Percentiles rank a stretch among this genome's conserved stretches.
phyloP scores from a whole-genome alignment of 2,797 vertebrate species.

The Chloroceryle amazona region DNA sequence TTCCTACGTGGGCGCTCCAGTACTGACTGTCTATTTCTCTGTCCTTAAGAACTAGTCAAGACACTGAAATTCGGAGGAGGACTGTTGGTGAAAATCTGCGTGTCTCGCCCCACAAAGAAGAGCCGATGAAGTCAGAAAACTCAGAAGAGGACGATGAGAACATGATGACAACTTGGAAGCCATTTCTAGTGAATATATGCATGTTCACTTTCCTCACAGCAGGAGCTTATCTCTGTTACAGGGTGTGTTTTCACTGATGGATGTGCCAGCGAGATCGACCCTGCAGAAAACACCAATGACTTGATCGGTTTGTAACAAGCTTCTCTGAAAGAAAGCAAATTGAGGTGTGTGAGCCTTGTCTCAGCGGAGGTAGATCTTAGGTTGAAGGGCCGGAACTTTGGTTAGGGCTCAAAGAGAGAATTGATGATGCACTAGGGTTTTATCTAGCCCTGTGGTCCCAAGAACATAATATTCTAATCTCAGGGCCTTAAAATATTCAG shows the following conservation, averaged over 20 bases:
- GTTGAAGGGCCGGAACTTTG: slow-evolving; percentile 78
- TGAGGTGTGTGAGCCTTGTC: slow-evolving; percentile 64
- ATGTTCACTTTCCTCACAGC: slow-evolving; percentile 91
- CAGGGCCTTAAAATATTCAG: slow-evolving; percentile 89
- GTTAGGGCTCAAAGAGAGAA: slow-evolving; percentile 78
- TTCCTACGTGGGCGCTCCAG: not conserved
- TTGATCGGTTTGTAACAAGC: slow-evolving; percentile 1
- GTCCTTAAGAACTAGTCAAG: slow-evolving; percentile 81
- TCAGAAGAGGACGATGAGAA: slow-evolving; percentile 68
- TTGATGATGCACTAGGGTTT: slow-evolving; percentile 82
- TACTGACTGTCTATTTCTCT: not conserved
- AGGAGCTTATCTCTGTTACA: slow-evolving; percentile 93
- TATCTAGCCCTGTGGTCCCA: slow-evolving; percentile 83
- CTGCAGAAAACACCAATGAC: not conserved
- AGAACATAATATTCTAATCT: slow-evolving; percentile 84
- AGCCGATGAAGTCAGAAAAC: slow-evolving; percentile 29
- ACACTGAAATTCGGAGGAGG: slow-evolving; percentile 87
- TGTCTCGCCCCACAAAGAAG: slow-evolving; percentile 52
- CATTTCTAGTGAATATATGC: slow-evolving; percentile 90
- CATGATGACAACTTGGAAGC: slow-evolving; percentile 85
- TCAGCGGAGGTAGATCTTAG: slow-evolving; percentile 58
- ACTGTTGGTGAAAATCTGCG: slow-evolving; percentile 29
- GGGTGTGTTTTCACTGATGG: slow-evolving; percentile 93
- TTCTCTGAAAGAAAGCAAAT: slow-evolving; percentile 28
- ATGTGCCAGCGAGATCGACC: not conserved